Base-by-base conservation (phyloP, 1,140 invertebrate genomes). In the Vanessa tameamea region DNA sequence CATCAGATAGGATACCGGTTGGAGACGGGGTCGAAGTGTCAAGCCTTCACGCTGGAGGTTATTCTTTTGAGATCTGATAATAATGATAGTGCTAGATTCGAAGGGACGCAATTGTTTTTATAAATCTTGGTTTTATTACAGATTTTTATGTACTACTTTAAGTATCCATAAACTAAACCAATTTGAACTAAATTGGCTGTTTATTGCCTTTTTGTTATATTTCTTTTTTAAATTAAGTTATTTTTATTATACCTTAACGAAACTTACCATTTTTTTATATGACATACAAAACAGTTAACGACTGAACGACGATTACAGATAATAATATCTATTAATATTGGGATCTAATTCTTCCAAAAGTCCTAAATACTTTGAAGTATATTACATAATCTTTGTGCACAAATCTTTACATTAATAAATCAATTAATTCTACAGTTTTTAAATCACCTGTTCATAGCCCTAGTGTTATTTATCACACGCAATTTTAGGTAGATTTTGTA, bases 1-100 rank as follows among this genome's bases (percentile, higher is more conserved):
- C 86, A 87, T 87, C 87, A 79, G 85, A 88, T 88, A 88, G 72
- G 53, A 64, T 67, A 74, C 69, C 77, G 76, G 77, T 64, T 57
- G 20, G 55, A 59, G 55, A 26, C 55, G 26, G 57, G 57, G 57
- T 31, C 26, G 57, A n/a, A 61, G 57, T 61, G 57, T 61, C 57
- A 61, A 16, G 23, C 26, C 14, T 14, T 23, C 8, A 43, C 37
- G 37, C 37, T 43, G 37, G 37, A 51, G 48, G 48, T n/a, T 51
- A 51, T 51, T 12, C 31, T 37, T 23, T 61, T 57, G 15, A 11
- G 57, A 61, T 61, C 57, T 37, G 57, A 61, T 37, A 26, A 13
- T 57, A 57, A 31, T 57, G 55, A 57, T 57, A 61, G 57, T 16
- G 57, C 13, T 51, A 51, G 48, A 14, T 51, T 43, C 37, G 37